Conservation (phyloP, 2,113 vertebrate genomes). For the Bufo bufo region DNA sequence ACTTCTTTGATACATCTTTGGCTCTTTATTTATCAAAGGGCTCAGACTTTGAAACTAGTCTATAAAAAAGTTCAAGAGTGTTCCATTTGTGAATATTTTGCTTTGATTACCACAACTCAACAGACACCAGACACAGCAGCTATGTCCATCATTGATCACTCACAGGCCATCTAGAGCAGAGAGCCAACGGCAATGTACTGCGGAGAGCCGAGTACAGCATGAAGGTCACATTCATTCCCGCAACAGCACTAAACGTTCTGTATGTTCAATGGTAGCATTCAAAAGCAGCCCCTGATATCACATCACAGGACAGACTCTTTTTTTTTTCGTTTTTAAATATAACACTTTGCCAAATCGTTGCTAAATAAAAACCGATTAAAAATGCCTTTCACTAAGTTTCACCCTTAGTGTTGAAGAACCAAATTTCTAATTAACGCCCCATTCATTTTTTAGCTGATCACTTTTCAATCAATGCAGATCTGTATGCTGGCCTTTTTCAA, state of each 20-base stretch:
- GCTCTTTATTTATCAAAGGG: slow-evolving; percentile 34
- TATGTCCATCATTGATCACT: slow-evolving; percentile 31
- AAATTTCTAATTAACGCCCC: too few species aligned
- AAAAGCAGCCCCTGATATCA: neutral
- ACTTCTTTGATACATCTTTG: slow-evolving; percentile 30
- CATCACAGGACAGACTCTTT: neutral
- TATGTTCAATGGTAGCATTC: neutral
- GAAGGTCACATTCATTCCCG: slow-evolving; percentile 43
- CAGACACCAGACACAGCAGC: neutral
- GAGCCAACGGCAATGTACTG: slow-evolving; percentile 15
- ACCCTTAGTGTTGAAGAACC: too few species aligned
- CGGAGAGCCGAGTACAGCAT: neutral
- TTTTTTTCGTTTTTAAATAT: too few species aligned
- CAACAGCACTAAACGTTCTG: neutral
- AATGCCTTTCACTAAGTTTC: too few species aligned
- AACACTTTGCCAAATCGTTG: too few species aligned
- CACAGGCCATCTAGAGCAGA: slow-evolving; percentile 22
- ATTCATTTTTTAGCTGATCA: too few species aligned
- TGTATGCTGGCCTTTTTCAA: too few species aligned
- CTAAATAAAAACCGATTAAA: too few species aligned
- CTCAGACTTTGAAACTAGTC: neutral
- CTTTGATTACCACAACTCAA: slow-evolving; percentile 29
- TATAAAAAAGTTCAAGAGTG: neutral
- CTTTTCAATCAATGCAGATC: too few species aligned
- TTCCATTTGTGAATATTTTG: slow-evolving; percentile 18